phyloP scores from a whole-genome alignment of 2,113 vertebrate genomes.

The Trachemys scripta region DNA sequence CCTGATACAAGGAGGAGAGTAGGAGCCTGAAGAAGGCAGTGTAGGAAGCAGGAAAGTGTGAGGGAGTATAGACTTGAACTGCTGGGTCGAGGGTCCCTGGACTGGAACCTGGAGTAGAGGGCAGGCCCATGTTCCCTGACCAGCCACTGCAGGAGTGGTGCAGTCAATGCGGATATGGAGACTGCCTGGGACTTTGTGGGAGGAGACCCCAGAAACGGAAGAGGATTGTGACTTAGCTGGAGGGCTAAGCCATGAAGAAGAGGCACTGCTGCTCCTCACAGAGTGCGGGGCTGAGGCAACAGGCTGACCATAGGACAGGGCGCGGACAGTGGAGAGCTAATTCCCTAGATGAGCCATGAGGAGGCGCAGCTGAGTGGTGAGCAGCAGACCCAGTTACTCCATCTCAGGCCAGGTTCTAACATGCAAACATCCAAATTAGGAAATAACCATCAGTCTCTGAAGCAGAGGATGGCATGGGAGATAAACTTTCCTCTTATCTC shows the following conservation, averaged over 20 bases:
- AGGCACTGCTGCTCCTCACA: background rate
- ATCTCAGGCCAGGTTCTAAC: background rate
- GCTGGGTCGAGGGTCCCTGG: background rate
- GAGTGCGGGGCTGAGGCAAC: background rate
- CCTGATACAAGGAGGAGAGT: background rate
- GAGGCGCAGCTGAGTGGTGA: background rate
- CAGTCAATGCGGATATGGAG: background rate
- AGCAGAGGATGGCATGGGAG: slow-evolving; percentile 1
- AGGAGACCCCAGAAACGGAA: background rate
- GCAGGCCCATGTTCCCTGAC: accelerated
- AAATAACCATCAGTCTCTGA: background rate
- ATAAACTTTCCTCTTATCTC: slow-evolving; percentile 19
- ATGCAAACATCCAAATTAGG: background rate
- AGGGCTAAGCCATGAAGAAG: background rate
- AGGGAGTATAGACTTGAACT: background rate
- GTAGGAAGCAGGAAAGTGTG: background rate
- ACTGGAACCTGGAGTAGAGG: background rate
- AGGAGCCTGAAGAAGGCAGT: background rate
- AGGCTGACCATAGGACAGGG: background rate
- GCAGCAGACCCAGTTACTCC: background rate
- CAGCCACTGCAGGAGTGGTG: background rate
- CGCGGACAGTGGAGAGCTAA: background rate
- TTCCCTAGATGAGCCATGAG: background rate
- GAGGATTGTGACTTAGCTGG: background rate
- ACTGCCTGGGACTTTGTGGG: background rate